phyloP scores from a whole-genome alignment of 2,113 vertebrate genomes.

The Dolichallabes microphthalmus region DNA sequence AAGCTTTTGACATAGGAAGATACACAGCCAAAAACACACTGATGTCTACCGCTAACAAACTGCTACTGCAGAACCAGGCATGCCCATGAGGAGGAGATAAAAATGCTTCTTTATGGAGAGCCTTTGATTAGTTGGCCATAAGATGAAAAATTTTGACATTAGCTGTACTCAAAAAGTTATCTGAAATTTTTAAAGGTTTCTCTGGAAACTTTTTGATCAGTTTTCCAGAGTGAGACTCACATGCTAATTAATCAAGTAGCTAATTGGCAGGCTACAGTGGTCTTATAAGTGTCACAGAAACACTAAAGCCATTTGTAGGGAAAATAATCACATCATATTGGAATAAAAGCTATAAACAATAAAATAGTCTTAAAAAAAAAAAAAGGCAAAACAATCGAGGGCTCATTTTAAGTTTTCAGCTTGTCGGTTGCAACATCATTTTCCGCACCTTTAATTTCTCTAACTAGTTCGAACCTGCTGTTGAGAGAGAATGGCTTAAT shows the following conservation, averaged over 20 bases:
- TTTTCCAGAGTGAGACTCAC: neutral
- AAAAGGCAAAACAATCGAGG: neutral
- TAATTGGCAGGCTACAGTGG: neutral
- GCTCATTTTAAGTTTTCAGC: conserved; percentile 22
- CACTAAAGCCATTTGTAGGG: neutral
- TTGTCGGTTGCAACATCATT: conserved; percentile 65
- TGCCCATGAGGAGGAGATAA: neutral
- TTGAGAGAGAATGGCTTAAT: conserved; percentile 65
- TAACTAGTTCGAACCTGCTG: conserved; percentile 76
- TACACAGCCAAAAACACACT: neutral
- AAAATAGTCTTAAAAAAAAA: neutral
- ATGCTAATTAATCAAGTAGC: neutral
- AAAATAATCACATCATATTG: neutral
- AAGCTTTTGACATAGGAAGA: neutral
- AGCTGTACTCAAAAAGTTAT: neutral
- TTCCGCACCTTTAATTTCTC: conserved; percentile 71
- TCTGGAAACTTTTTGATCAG: too few relatives aligned
- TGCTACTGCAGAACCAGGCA: neutral
- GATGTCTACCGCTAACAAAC: neutral
- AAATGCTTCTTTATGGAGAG: neutral
- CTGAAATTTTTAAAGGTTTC: too few relatives aligned
- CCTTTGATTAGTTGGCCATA: neutral
- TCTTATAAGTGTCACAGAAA: neutral
- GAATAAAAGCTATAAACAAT: neutral
- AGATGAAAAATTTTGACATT: too few relatives aligned